These are phyloP conservation scores for Arctia plantaginis DNA, from an alignment of 2,888 invertebrate genomes.

Conservation along the genomic window DNA sequence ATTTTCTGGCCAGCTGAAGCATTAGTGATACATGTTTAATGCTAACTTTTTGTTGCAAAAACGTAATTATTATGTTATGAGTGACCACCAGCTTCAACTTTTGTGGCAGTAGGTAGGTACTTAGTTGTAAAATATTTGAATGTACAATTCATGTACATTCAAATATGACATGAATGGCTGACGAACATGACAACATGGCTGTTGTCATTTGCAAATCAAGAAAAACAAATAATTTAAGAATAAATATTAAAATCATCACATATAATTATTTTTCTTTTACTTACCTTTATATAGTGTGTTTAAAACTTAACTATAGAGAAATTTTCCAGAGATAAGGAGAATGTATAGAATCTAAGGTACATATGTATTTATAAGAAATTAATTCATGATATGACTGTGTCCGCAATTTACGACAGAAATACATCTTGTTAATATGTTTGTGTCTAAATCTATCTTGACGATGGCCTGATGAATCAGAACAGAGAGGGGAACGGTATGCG, in stretches of 20 bases:
- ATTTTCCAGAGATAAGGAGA: background rate
- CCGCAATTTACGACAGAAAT: constrained; percentile 24
- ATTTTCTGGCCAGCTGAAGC: background rate
- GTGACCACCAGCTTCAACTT: background rate
- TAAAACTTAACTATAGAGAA: background rate
- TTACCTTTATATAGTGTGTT: too few relatives aligned
- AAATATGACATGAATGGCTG: too few relatives aligned
- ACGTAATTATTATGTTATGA: background rate
- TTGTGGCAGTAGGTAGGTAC: too few relatives aligned
- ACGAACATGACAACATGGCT: too few relatives aligned
- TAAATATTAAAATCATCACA: too few relatives aligned
- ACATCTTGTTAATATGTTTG: constrained; percentile 38
- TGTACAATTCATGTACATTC: too few relatives aligned
- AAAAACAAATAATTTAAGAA: too few relatives aligned
- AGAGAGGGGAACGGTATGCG: constrained; percentile 45
- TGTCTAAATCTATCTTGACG: constrained; percentile 54
- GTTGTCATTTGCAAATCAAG: too few relatives aligned
- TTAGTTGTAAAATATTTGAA: too few relatives aligned
- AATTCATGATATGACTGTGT: constrained; percentile 5
- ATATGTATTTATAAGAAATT: constrained; percentile 6
- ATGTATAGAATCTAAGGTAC: background rate
- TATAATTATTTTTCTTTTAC: too few relatives aligned
- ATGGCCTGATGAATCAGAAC: constrained; percentile 67
- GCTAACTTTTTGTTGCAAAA: background rate
- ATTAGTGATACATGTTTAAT: background rate